These are phyloP conservation scores for Pantherophis guttatus DNA, from an alignment of 2,113 vertebrate species.

Conservation along the genomic window DNA sequence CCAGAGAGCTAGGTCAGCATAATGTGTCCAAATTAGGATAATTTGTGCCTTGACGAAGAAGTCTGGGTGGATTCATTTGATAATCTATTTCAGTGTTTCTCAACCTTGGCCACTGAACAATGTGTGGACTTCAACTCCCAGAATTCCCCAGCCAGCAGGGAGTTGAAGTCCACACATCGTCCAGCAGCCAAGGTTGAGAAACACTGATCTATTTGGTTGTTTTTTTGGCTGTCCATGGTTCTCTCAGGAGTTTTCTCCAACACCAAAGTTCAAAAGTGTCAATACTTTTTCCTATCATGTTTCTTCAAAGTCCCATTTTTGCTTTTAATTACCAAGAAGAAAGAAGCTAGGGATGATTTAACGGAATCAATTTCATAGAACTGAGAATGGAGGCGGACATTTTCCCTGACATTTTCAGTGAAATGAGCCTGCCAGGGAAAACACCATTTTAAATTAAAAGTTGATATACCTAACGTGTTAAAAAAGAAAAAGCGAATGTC, in stretches of 20 bases:
- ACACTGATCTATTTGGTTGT: background rate
- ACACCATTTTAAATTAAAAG: slow-evolving; percentile 74
- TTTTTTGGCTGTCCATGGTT: background rate
- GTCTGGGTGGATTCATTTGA: background rate
- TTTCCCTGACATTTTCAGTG: slow-evolving; percentile 70
- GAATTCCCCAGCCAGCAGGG: too few species aligned
- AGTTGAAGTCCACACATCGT: too few species aligned
- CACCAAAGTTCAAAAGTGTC: background rate
- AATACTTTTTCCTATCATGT: background rate
- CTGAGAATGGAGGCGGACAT: slow-evolving; percentile 55
- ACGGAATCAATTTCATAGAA: slow-evolving; percentile 59
- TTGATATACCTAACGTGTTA: slow-evolving; percentile 67
- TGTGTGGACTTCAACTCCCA: too few species aligned
- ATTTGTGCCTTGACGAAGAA: background rate
- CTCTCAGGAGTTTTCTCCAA: background rate
- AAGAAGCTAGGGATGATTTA: slow-evolving; percentile 11
- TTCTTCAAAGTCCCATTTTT: background rate
- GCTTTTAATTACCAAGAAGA: background rate
- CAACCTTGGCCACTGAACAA: too few species aligned
- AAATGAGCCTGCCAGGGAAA: slow-evolving; percentile 67
- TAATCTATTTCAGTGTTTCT: background rate
- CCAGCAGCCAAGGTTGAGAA: too few species aligned
- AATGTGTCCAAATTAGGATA: background rate
- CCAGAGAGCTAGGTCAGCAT: background rate
- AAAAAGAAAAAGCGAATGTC: slow-evolving; percentile 73